Percentiles rank a stretch among this genome's conserved stretches.
These are phyloP conservation scores for Tupiocoris notatus DNA, from an alignment of 2,888 invertebrate species.

Conservation along the genomic window DNA sequence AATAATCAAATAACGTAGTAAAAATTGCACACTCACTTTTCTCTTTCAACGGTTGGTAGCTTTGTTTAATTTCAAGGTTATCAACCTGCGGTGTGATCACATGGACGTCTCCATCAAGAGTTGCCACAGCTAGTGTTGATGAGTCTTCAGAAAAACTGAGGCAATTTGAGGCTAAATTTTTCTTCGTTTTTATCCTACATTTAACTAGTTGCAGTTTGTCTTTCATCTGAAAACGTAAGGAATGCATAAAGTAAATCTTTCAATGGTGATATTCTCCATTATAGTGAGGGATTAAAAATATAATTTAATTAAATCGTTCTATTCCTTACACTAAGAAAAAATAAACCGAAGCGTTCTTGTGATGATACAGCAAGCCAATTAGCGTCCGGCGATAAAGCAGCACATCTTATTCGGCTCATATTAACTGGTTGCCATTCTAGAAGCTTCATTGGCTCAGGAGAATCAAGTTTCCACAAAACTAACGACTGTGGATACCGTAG, in stretches of 20 bases:
- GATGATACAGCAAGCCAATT: slow-evolving; percentile 76
- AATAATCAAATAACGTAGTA: too few relatives aligned
- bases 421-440: slow-evolving; percentile 66
- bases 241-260: too few relatives aligned
- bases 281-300: too few relatives aligned
- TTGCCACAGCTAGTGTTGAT: slow-evolving; percentile 55
- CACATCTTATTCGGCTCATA: slow-evolving; percentile 67
- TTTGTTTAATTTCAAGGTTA: slow-evolving; percentile 26
- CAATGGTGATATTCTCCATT: too few relatives aligned
- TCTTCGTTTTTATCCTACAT: slow-evolving; percentile 46
- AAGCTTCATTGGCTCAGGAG: slow-evolving; percentile 64
- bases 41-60: slow-evolving; percentile 42
- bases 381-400: slow-evolving; percentile 69
- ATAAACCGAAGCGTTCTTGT: slow-evolving; percentile 63
- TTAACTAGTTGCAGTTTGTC: slow-evolving; percentile 51
- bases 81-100: slow-evolving; percentile 54
- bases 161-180: slow-evolving; percentile 42
- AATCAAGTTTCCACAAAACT: slow-evolving; percentile 54
- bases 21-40: slow-evolving; percentile 38
- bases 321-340: slow-evolving; percentile 52
- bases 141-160: slow-evolving; percentile 48
- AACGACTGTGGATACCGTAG: slow-evolving; percentile 54
- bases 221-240: slow-evolving; percentile 49
- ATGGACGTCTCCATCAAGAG: slow-evolving; percentile 54
- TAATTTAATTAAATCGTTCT: too few relatives aligned